Evolutionary conservation across 2,113 vertebrate species (phyloP).

Genomic region (Serranochromis macrocephalus): DNA sequence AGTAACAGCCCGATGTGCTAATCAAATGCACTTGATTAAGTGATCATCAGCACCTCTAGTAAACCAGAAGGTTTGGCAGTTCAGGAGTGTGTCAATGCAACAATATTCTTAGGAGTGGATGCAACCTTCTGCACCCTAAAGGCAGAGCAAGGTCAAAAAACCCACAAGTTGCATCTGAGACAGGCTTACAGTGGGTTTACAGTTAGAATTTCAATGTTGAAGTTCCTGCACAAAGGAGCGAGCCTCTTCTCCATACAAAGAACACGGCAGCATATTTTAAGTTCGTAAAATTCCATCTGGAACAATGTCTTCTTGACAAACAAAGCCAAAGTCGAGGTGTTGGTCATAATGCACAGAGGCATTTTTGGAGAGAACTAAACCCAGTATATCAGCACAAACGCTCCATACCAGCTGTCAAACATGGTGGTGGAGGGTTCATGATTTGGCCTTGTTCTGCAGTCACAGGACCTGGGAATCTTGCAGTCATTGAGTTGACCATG

Average conservation of each 20-base stretch:
- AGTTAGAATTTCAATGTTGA: fast-evolving
- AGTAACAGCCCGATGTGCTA: background rate
- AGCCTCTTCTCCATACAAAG: background rate
- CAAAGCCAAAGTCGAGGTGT: background rate
- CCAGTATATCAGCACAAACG: fast-evolving
- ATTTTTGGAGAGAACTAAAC: background rate
- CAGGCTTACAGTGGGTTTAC: background rate
- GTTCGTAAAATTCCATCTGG: background rate
- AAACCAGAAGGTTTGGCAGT: background rate
- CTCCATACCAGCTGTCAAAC: background rate
- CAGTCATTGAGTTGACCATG: background rate
- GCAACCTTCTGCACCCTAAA: background rate
- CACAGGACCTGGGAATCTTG: fast-evolving
- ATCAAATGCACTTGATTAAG: fast-evolving
- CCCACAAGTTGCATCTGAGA: background rate
- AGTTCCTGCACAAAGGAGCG: background rate
- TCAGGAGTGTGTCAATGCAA: background rate
- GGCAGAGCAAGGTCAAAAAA: background rate
- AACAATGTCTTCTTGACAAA: background rate
- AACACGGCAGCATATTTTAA: background rate
- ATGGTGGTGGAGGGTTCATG: background rate
- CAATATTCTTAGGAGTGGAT: background rate
- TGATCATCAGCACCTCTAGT: fast-evolving
- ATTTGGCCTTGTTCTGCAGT: background rate
- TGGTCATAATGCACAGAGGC: background rate